Evolutionary conservation across 2,113 vertebrate genomes (phyloP), one percentile per base, ranked within the genome.

Genomic region (Conger conger): DNA sequence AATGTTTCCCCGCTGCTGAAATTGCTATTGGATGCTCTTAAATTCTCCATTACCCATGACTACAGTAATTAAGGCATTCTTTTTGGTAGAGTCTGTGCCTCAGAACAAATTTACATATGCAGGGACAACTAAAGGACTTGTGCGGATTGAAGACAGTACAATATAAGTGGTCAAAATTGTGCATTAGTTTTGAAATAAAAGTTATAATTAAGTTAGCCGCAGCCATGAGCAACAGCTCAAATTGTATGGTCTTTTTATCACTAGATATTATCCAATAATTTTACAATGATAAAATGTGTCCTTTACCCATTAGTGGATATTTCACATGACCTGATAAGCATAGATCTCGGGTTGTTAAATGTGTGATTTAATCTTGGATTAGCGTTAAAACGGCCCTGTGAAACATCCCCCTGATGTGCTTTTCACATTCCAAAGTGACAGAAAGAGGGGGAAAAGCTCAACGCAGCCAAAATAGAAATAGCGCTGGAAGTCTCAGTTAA

Each of bases 381-480:
- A 73, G 68, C 9, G n/a, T 30, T 73, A 73, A 73, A 7, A 73
- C 30, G 68, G 68, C n/a, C 68, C 27, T 73, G 68, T 33, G n/a
- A 73, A 73, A n/a, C 3, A 1, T 27, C 15, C 63, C n/a, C 68
- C 13, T 33, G 68, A 73, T 73, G 27, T 33, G 68, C n/a, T 73
- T 73, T 73, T 30, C 68, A 33, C n/a, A 73, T 73, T 73, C 68
- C 68, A 73, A 73, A 73, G n/a, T 73, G 68, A 73, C n/a, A 30
- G 68, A 73, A 33, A 73, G 6, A 73, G 27, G 23, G n/a, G 5
- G 33, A 33, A 9, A 73, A 30, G 9, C 68, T 33, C 1, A 73
- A 11, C 6, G 13, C 68, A 73, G 68, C 1, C 9, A 33, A 33
- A 30, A 33, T 13, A 13, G 68, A 13, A 73, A 73, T 11, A 73